Percentiles rank a stretch among this genome's conserved stretches.
Evolutionary conservation across 2,888 invertebrate genomes (phyloP).

Genomic region (Harmothoe impar): DNA sequence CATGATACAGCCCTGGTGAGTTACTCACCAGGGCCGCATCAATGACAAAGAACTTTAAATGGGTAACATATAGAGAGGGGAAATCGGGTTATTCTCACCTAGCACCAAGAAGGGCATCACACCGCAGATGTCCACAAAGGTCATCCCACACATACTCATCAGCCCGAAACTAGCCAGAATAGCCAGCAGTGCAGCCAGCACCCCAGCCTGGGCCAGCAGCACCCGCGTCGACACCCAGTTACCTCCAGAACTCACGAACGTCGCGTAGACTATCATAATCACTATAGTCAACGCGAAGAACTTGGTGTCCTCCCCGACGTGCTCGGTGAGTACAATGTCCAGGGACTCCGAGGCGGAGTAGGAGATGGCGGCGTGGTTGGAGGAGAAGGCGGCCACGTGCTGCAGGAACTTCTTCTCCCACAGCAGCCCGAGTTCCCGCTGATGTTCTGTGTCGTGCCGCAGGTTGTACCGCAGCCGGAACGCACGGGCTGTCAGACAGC

Average conservation of each 20-base stretch:
- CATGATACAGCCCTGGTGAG: too few species aligned
- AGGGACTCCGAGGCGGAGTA: constrained; percentile 73
- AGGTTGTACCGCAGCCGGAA: constrained; percentile 67
- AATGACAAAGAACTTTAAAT: too few species aligned
- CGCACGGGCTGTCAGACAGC: constrained; percentile 53
- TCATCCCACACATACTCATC: constrained; percentile 70
- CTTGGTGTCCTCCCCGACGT: constrained; percentile 69
- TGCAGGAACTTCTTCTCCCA: constrained; percentile 69
- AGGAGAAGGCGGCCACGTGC: constrained; percentile 57
- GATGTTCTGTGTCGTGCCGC: constrained; percentile 57
- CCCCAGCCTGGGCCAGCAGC: constrained; percentile 66
- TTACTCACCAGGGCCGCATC: too few species aligned
- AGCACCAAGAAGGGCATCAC: constrained; percentile 75
- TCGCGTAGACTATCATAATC: constrained; percentile 71
- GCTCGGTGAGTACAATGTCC: constrained; percentile 71
- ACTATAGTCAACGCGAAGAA: constrained; percentile 68
- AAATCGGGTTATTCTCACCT: too few species aligned
- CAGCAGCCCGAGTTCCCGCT: constrained; percentile 59
- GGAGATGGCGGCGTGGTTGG: constrained; percentile 60
- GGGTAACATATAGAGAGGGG: too few species aligned
- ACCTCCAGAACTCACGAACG: constrained; percentile 64
- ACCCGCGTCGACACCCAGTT: constrained; percentile 69
- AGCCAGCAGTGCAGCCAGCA: constrained; percentile 71
- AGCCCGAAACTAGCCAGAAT: constrained; percentile 74
- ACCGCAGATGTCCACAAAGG: constrained; percentile 75